Conservation (phyloP, 2,797 vertebrate species). For the Caiman crocodilus region DNA sequence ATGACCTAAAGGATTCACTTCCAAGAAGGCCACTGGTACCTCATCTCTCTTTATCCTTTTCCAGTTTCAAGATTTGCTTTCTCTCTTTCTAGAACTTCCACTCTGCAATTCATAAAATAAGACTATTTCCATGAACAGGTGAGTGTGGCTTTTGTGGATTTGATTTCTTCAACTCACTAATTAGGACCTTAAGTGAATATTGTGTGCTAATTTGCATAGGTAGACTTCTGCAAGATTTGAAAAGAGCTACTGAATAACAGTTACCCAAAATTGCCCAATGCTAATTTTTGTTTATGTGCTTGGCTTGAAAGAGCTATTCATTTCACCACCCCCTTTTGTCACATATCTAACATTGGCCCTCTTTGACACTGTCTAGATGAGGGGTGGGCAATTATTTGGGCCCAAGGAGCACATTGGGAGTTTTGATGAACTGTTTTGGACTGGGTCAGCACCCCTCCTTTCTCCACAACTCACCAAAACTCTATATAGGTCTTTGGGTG, state of each 20-base stretch:
- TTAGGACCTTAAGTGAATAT: neutral
- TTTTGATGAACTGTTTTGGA: too few species aligned
- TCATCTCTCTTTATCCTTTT: neutral
- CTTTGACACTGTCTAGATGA: neutral
- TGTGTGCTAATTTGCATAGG: neutral
- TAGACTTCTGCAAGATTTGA: neutral
- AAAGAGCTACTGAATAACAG: neutral
- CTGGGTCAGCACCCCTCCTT: too few species aligned
- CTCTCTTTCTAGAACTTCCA: neutral
- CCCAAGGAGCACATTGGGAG: too few species aligned
- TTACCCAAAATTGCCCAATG: neutral
- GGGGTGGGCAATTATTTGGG: too few species aligned
- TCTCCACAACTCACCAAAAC: too few species aligned
- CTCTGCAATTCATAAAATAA: neutral
- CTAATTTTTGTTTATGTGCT: neutral
- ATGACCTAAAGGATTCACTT: neutral
- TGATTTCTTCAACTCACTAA: neutral
- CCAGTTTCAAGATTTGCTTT: neutral
- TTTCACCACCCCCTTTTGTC: neutral
- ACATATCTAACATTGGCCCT: neutral
- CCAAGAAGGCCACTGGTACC: neutral
- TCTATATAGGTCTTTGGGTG: too few species aligned
- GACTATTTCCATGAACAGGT: neutral
- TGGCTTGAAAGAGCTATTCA: neutral
- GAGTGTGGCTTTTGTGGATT: rapidly evolving